Percentiles rank a stretch among this genome's conserved stretches.
Evolutionary conservation across 2,797 vertebrate genomes (phyloP).

Genomic region (Chiroxiphia lanceolata): DNA sequence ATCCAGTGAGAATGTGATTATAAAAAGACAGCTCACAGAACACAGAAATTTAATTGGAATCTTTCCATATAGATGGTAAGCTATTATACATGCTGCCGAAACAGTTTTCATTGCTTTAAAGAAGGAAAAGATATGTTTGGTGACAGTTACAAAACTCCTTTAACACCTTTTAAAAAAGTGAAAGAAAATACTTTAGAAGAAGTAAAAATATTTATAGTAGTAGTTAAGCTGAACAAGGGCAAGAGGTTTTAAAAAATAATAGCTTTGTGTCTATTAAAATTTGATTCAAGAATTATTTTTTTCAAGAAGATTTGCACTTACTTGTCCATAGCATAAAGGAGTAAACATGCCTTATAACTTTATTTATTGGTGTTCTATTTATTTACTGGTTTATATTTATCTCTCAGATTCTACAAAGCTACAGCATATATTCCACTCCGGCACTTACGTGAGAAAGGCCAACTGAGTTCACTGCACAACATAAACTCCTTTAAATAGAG

Average conservation of each 20-base stretch:
- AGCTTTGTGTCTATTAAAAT: neutral
- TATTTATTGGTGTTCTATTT: neutral
- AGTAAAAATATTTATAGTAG: neutral
- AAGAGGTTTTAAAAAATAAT: neutral
- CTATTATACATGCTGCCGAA: neutral
- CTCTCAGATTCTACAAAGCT: neutral
- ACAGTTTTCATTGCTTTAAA: neutral
- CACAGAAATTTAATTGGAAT: neutral
- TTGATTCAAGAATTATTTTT: neutral
- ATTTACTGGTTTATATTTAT: neutral
- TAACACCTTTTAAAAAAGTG: neutral
- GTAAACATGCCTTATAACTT: neutral
- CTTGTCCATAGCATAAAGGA: neutral
- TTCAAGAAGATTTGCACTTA: neutral
- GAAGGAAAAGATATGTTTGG: neutral
- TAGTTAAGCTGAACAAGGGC: neutral
- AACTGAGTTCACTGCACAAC: neutral
- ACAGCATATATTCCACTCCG: neutral
- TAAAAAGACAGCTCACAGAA: neutral
- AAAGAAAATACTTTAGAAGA: neutral
- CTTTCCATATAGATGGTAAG: neutral
- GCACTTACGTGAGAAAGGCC: neutral
- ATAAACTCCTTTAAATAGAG: neutral
- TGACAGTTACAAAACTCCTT: neutral
- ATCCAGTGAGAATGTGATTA: neutral